Conservation (phyloP, 2,113 vertebrate species). For the Thalassarche chlororhynchos region DNA sequence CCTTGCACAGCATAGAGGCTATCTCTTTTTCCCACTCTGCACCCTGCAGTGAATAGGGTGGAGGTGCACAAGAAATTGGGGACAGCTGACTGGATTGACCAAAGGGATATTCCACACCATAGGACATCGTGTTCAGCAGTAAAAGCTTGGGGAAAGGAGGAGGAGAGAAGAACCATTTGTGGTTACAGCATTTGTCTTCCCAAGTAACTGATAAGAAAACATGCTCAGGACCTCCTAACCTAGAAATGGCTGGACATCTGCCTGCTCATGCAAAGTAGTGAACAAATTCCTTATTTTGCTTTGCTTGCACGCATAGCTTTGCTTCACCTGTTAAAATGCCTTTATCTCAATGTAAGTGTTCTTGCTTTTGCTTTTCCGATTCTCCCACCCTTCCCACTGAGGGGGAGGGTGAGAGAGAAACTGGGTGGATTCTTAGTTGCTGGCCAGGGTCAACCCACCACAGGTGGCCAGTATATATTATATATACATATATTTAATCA, state of each 20-base stretch:
- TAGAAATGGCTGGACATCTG: background rate
- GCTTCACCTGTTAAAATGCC: background rate
- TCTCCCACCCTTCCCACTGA: background rate
- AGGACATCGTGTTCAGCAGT: background rate
- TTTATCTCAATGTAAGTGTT: background rate
- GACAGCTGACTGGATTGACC: background rate
- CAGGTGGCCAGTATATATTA: background rate
- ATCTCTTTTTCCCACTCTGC: background rate
- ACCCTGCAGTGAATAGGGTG: background rate
- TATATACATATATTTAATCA: background rate
- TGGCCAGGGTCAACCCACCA: background rate
- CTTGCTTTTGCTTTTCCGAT: background rate
- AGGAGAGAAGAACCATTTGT: background rate
- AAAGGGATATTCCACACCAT: background rate
- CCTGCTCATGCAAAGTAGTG: background rate
- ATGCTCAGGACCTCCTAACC: background rate
- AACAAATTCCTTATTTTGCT: background rate
- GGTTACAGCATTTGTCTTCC: background rate
- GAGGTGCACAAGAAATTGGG: background rate
- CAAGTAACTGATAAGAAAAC: fast-evolving
- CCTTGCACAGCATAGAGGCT: background rate
- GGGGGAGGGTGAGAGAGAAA: background rate
- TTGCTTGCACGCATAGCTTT: background rate
- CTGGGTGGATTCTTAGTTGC: background rate
- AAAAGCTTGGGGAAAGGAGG: background rate